Evolutionary conservation across 2,888 invertebrate species (phyloP).

Genomic region (Elmis aenea): DNA sequence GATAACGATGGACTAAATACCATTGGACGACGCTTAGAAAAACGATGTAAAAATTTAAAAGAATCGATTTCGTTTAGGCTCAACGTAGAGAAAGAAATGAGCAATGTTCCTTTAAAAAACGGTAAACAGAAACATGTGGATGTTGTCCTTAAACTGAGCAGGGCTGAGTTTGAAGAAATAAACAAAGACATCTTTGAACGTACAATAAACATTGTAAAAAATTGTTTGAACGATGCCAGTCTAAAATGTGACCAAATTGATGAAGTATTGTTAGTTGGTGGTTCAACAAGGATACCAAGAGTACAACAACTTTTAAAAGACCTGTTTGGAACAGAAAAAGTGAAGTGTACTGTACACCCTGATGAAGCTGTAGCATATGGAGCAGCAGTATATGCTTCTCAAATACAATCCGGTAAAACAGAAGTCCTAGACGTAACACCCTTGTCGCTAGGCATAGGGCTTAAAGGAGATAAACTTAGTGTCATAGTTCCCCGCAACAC

Average conservation of each 20-base stretch:
- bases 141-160: background rate
- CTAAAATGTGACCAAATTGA: background rate
- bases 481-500: slow-evolving; percentile 4
- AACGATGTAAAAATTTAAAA: background rate
- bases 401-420: background rate
- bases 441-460: slow-evolving; percentile 7
- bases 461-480: slow-evolving; percentile 7
- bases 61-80: background rate
- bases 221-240: background rate
- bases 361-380: background rate
- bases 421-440: slow-evolving; percentile 3
- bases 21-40: background rate
- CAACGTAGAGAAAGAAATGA: background rate
- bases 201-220: background rate
- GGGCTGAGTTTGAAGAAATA: background rate
- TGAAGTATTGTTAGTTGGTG: background rate
- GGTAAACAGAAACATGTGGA: no score
- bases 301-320: background rate
- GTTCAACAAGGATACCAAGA: background rate
- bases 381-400: background rate
- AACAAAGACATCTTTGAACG: background rate
- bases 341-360: background rate
- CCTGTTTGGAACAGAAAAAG: background rate
- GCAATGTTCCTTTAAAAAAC: no score
- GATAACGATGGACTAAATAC: background rate